A percentile compares a stretch with the other conserved stretches of the same genome.
Evolutionary conservation across 2,888 invertebrate species (phyloP).

Genomic region (Drosophila demipolita): DNA sequence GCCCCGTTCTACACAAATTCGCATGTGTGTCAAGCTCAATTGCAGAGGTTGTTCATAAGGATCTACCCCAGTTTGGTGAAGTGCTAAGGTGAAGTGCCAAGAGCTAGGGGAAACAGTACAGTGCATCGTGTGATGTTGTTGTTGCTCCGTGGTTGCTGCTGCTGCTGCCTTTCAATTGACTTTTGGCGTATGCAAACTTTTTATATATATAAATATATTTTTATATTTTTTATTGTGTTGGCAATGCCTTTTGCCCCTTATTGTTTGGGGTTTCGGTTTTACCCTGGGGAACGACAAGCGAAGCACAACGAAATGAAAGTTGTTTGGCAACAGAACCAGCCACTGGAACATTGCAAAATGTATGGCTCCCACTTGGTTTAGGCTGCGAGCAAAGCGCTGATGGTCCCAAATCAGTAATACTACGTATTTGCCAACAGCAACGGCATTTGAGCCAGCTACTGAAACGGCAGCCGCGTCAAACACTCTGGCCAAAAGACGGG

Average conservation of each 20-base stretch:
- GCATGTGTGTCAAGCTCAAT: slow-evolving; percentile 65
- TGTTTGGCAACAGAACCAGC: slow-evolving; percentile 45
- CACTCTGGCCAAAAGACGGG: slow-evolving; percentile 20
- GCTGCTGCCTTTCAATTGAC: slow-evolving; percentile 60
- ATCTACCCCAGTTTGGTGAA: slow-evolving; percentile 11
- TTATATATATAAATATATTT: background rate
- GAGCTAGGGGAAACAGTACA: background rate
- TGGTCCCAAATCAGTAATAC: slow-evolving; percentile 40
- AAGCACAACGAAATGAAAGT: slow-evolving; percentile 43
- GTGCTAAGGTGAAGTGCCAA: background rate
- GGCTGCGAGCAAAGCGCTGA: slow-evolving; percentile 36
- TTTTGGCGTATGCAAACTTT: slow-evolving; percentile 52
- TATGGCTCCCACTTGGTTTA: slow-evolving; percentile 72
- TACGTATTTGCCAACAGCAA: slow-evolving; percentile 18
- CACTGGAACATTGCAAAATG: slow-evolving; percentile 63
- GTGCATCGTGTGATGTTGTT: slow-evolving; percentile 37
- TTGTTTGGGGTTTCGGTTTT: slow-evolving; percentile 45
- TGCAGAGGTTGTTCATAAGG: slow-evolving; percentile 59
- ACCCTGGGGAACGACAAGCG: slow-evolving; percentile 33
- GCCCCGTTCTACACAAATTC: slow-evolving; percentile 22
- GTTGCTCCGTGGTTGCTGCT: background rate
- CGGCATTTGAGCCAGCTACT: slow-evolving; percentile 11
- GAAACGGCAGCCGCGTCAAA: slow-evolving; percentile 1
- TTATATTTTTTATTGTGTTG: slow-evolving; percentile 32
- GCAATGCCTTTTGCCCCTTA: slow-evolving; percentile 44